Evolutionary conservation across 2,888 invertebrate species (phyloP).

Genomic region (Sialis fuliginosa): DNA sequence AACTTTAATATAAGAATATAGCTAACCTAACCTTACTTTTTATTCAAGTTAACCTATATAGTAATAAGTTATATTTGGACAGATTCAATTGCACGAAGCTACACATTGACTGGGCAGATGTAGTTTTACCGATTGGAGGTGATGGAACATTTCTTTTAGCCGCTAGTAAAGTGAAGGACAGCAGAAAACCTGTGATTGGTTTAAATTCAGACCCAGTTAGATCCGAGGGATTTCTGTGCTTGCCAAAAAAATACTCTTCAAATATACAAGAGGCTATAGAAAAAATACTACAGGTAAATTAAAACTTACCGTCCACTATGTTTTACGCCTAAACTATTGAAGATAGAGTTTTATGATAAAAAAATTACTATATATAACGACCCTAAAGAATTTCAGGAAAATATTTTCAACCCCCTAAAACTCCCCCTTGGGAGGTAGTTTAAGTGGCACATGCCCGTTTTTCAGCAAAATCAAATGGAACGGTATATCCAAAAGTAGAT

Average conservation of each 20-base stretch:
- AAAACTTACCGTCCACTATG: slow-evolving; percentile 12
- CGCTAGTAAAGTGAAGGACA: slow-evolving; percentile 61
- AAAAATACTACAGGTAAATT: slow-evolving; percentile 58
- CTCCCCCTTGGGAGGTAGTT: too few species aligned
- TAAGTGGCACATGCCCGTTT: too few species aligned
- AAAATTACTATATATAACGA: too few species aligned
- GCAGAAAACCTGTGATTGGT: slow-evolving; percentile 82
- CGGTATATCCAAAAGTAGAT: too few species aligned
- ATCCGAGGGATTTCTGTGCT: slow-evolving; percentile 85
- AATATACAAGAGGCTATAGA: slow-evolving; percentile 64
- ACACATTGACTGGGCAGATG: slow-evolving; percentile 79
- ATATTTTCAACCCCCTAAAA: too few species aligned
- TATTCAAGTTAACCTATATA: too few species aligned
- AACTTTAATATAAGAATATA: too few species aligned
- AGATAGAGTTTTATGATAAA: too few species aligned
- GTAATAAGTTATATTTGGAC: slow-evolving; percentile 5
- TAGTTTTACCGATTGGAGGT: slow-evolving; percentile 77
- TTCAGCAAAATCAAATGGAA: too few species aligned
- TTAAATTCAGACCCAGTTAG: slow-evolving; percentile 90
- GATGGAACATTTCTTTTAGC: slow-evolving; percentile 95
- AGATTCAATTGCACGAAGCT: slow-evolving; percentile 42
- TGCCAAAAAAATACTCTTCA: slow-evolving; percentile 70
- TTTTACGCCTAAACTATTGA: too few species aligned
- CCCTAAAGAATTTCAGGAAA: too few species aligned
- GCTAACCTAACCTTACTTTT: too few species aligned